Conservation (phyloP, 2,113 vertebrate genomes). For the Illadopsis cleaveri region DNA sequence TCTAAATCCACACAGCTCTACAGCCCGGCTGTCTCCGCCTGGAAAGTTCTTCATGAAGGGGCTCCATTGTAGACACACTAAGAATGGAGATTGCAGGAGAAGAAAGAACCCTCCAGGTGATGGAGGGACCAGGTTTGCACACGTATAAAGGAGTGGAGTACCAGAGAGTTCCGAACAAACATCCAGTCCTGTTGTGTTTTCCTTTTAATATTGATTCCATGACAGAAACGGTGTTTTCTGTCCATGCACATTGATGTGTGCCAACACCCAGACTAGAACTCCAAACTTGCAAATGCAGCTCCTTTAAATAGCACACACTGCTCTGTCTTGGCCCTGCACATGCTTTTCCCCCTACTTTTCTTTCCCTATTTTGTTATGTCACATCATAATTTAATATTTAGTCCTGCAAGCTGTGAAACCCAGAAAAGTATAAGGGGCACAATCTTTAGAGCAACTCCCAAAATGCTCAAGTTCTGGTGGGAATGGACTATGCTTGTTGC, state of each 20-base stretch:
- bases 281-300: not conserved
- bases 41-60: not conserved
- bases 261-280: not conserved
- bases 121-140: not conserved
- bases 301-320: not conserved
- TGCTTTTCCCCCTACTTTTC: not conserved
- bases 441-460: not conserved
- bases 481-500: not conserved
- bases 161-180: not conserved
- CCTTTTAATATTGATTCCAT: rapidly evolving
- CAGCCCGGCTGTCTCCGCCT: rapidly evolving
- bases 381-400: not conserved
- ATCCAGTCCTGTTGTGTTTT: not conserved
- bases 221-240: not conserved
- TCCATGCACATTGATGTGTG: rapidly evolving
- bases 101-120: not conserved
- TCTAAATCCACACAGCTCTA: not conserved
- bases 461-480: not conserved
- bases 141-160: not conserved
- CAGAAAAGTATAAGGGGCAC: not conserved
- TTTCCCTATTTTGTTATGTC: not conserved
- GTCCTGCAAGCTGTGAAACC: not conserved
- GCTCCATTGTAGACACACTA: rapidly evolving
- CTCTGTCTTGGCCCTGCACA: not conserved
- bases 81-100: not conserved